Evolutionary conservation across 2,797 vertebrate genomes (phyloP).

Genomic region (Margarornis squamiger): DNA sequence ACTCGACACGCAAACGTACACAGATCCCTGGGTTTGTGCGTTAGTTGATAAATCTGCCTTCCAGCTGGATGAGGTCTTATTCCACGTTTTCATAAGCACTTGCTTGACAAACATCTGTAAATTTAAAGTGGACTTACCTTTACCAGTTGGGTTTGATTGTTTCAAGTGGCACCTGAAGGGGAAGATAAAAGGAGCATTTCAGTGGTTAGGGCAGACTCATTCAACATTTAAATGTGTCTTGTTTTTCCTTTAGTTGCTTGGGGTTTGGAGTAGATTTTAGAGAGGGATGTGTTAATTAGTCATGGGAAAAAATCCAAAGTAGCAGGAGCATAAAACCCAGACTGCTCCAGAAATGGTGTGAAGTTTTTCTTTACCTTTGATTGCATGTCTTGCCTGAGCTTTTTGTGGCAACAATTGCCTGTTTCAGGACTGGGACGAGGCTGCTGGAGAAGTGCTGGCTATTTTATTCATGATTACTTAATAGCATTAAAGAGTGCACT

Average conservation of each 20-base stretch:
- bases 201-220: background rate
- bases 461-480: background rate
- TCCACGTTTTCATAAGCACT: background rate
- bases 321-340: background rate
- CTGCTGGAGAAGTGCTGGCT: background rate
- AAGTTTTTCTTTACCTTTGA: constrained; percentile 11
- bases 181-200: background rate
- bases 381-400: background rate
- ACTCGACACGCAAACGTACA: background rate
- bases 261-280: background rate
- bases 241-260: background rate
- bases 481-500: background rate
- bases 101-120: background rate
- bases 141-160: background rate
- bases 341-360: background rate
- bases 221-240: background rate
- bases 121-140: background rate
- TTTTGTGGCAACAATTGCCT: constrained; percentile 10
- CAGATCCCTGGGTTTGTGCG: background rate
- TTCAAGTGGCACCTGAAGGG: background rate
- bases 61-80: background rate
- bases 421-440: background rate
- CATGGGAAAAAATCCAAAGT: background rate
- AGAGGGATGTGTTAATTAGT: background rate
- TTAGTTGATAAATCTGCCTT: background rate